Evolutionary conservation across 2,888 invertebrate species (phyloP), one percentile per base, ranked within the genome.

Genomic region (Syrphus vitripennis): DNA sequence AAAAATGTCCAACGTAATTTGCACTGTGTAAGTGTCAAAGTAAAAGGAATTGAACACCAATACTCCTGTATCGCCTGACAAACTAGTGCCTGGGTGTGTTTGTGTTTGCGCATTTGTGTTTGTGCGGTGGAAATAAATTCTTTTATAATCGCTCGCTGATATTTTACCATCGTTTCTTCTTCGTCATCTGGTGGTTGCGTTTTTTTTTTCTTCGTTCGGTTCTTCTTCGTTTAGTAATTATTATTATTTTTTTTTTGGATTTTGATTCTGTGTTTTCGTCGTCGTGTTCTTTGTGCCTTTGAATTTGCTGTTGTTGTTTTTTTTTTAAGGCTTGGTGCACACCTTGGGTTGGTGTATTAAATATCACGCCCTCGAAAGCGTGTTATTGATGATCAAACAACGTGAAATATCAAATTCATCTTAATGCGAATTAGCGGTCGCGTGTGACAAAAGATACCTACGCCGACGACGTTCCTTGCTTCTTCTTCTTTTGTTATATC

Each of bases 321-420:
- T 26, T 21, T 71, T 67, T 48, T 34, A 40, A 53, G 55, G 55
- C 53, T 67, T 61, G 55, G 74, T 57, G 65, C 16, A 37, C 59
- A 81, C 81, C 86, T 82, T 82, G 86, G 78, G 69, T 72, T 61
- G 34, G 67, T 69, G 81, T 72, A 84, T 86, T 86, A 65, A 72
- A 82, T 86, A 86, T 86, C 86, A 82, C 86, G 81, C 82, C 86
- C 82, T 82, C 86, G 74, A 82, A 77, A 78, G 74, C 82, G 82
- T 82, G 77, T 78, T 82, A 86, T 82, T 86, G 78, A 78, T 74
- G 86, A 69, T 70, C 72, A 59, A 42, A 42, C 55, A 48, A 63
- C 77, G 78, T 72, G 77, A 86, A 82, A 74, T 78, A 70, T 86
- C 74, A 75, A 86, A 74, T 86, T 75, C n/a, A n/a, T n/a, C 70